A percentile compares a stretch with the other conserved stretches of the same genome.
Evolutionary conservation across 2,797 vertebrate genomes (phyloP).

Genomic region (Heliangelus exortis): DNA sequence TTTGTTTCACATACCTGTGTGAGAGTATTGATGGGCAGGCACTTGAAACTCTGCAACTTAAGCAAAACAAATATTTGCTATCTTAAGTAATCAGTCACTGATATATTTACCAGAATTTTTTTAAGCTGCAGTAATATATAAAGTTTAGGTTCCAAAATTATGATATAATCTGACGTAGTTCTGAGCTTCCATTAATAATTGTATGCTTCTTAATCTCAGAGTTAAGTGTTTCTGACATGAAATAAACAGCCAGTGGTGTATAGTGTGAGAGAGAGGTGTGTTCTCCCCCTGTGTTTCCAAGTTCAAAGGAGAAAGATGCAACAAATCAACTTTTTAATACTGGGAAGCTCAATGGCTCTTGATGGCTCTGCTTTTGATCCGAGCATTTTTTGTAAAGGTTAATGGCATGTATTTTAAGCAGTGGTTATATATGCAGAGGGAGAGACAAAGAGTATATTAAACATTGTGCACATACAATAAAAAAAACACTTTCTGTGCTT

Average conservation of each 20-base stretch:
- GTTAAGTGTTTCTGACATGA: neutral
- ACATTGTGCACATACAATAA: neutral
- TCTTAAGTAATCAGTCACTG: neutral
- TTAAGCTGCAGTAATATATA: neutral
- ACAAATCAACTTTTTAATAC: neutral
- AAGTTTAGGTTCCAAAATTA: neutral
- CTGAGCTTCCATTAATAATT: neutral
- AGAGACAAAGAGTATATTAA: neutral
- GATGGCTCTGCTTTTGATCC: neutral
- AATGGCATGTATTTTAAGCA: neutral
- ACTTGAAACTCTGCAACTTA: neutral
- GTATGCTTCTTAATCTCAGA: neutral
- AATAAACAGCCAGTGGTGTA: neutral
- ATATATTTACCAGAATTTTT: neutral
- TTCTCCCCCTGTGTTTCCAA: neutral
- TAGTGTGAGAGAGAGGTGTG: rapidly evolving
- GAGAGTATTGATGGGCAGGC: neutral
- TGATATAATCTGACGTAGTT: neutral
- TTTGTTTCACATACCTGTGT: neutral
- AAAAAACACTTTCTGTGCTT: neutral
- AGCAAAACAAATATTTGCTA: neutral
- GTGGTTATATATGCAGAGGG: neutral
- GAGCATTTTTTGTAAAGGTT: neutral
- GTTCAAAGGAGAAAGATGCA: neutral
- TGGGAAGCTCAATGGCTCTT: neutral